A percentile compares a stretch with the other conserved stretches of the same genome.
Evolutionary conservation across 2,113 vertebrate species (phyloP).

Genomic region (Xenopus borealis): DNA sequence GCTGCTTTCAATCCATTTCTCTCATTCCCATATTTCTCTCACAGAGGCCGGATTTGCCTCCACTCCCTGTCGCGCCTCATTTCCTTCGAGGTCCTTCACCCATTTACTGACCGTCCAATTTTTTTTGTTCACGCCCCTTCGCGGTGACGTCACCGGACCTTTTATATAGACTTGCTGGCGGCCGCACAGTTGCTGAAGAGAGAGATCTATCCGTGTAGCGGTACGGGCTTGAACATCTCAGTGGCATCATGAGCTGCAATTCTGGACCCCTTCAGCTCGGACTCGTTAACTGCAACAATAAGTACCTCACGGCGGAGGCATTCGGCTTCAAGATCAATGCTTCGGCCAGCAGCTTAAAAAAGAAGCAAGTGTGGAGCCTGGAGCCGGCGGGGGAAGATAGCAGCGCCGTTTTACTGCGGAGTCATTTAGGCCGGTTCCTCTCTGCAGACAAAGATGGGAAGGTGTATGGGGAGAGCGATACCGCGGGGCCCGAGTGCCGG

Average conservation of each 20-base stretch:
- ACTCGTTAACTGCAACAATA: constrained; percentile 94
- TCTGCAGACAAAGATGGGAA: constrained; percentile 93
- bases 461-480: constrained; percentile 86
- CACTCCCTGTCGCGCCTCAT: too few species aligned
- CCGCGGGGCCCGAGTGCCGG: constrained; percentile 78
- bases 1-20: too few species aligned
- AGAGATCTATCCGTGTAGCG: constrained; percentile 62
- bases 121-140: neutral
- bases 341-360: constrained; percentile 93
- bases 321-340: constrained; percentile 98
- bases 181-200: constrained; percentile 46
- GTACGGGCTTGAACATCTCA: constrained; percentile 14
- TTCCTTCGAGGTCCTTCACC: too few species aligned
- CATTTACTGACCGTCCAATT: too few species aligned
- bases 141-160: constrained; percentile 67
- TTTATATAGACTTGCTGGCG: constrained; percentile 68
- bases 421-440: constrained; percentile 96
- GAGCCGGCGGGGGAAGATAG: constrained; percentile 83
- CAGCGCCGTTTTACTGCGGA: constrained; percentile 82
- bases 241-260: constrained; percentile 71
- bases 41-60: too few species aligned
- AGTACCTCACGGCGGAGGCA: constrained; percentile 92
- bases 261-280: constrained; percentile 93
- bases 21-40: too few species aligned
- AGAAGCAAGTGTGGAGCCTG: constrained; percentile 99